A percentile compares a stretch with the other conserved stretches of the same genome.
These are phyloP conservation scores for Pristis pectinata DNA, from an alignment of 2,797 vertebrate genomes.

Conservation along the genomic window DNA sequence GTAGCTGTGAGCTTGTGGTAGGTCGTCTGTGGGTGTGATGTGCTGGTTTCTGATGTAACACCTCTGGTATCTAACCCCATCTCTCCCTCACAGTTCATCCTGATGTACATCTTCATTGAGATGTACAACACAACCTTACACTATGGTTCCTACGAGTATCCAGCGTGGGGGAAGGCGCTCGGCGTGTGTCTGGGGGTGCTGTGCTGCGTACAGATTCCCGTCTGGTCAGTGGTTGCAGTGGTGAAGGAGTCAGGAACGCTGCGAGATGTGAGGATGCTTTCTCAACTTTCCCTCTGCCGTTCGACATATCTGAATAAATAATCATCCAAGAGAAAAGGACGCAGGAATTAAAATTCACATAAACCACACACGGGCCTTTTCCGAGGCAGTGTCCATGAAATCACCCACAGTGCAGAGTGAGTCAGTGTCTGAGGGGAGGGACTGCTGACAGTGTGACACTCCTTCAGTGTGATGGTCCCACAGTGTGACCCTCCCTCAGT, in stretches of 20 bases:
- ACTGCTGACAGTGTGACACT: no score
- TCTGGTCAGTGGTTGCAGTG: constrained; percentile 68
- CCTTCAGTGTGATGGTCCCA: no score
- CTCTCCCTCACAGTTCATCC: constrained; percentile 57
- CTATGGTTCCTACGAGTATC: constrained; percentile 65
- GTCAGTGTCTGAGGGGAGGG: no score
- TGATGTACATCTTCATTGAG: constrained; percentile 72
- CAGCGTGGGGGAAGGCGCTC: constrained; percentile 66
- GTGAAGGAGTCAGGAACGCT: constrained; percentile 66
- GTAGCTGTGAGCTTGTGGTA: not conserved
- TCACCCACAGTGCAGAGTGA: no score
- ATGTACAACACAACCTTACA: constrained; percentile 62
- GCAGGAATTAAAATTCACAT: no score
- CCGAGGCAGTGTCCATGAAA: no score
- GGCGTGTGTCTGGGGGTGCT: constrained; percentile 65
- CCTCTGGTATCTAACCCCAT: not conserved
- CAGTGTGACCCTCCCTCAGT: no score
- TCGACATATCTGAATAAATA: no score
- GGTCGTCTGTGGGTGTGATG: not conserved
- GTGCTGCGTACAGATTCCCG: constrained; percentile 70
- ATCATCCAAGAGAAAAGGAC: no score
- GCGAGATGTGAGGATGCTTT: constrained; percentile 60
- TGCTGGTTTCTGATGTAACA: not conserved
- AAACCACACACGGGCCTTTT: no score
- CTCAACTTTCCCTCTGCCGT: not conserved